Base-by-base conservation (phyloP, 2,113 vertebrate genomes). In the Elephantulus edwardii region DNA sequence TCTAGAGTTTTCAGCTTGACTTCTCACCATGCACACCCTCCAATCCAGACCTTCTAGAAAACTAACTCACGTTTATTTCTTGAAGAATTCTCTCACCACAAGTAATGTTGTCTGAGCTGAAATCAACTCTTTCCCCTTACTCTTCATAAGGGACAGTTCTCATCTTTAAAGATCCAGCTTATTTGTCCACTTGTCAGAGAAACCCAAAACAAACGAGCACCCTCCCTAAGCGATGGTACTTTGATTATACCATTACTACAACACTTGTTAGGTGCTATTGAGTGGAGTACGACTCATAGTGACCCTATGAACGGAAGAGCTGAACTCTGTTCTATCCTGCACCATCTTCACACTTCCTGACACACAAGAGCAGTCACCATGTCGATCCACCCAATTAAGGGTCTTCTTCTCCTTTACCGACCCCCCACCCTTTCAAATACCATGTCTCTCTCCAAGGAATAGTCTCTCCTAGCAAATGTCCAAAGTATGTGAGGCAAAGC, bases 161-260 rank as follows among this genome's bases (percentile, higher is more conserved):
- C 30, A 28, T 62, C 33, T 86, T 86, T 86, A n/a, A 93, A 88
- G 70, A 72, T 20, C 13, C 71, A 83, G 5, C 24, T 86, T 60
- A 42, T 20, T 11, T 6, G 12, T 90, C 13, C 72, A 8, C 12
- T 68, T 38, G 38, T 76, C n/a, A 70, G 33, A 83, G 64, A 92
- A 90, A 35, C 30, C 22, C 26, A 20, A 75, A 71, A 6, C 30
- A 70, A 58, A 52, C 1, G 2, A 46, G 33, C 1, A 22, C 71
- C 35, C 8, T 38, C 33, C 52, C n/a, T 19, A 35, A 48, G 35
- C 62, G 74, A 19, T 6, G 35, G 26, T 8, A 26, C 38, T 80
- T 52, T 28, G 22, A 28, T 54, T 28, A 72, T 44, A 58, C 26
- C 66, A 76, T 58, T 76, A 33, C 11, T 54, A 20, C 4, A 48